Evolutionary conservation across 2,888 invertebrate genomes (phyloP).

Genomic region (Eueremaeus valkanovi): DNA sequence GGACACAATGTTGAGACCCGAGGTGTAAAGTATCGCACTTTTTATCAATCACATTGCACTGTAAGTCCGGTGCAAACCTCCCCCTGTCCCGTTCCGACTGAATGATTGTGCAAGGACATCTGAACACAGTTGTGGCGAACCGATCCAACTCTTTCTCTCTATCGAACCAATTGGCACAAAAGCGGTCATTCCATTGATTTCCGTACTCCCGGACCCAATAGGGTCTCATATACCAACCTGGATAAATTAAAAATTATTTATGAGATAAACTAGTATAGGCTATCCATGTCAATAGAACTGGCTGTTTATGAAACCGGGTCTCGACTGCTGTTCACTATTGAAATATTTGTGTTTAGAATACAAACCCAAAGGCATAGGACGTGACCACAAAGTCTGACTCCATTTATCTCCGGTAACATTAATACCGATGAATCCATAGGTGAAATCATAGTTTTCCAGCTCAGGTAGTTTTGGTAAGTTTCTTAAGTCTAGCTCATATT

Average conservation of each 20-base stretch:
- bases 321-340: no score
- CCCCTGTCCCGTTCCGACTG: slow-evolving; percentile 91
- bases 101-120: slow-evolving; percentile 83
- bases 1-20: slow-evolving; percentile 87
- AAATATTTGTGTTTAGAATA: neutral
- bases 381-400: no score
- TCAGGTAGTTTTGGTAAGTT: slow-evolving; percentile 64
- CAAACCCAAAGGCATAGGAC: slow-evolving; percentile 74
- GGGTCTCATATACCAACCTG: slow-evolving; percentile 83
- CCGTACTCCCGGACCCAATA: slow-evolving; percentile 83
- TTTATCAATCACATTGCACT: slow-evolving; percentile 67
- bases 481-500: slow-evolving; percentile 54
- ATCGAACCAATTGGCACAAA: slow-evolving; percentile 87
- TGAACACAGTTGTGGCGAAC: slow-evolving; percentile 56
- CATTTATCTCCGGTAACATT: slow-evolving; percentile 76
- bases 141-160: slow-evolving; percentile 75
- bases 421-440: slow-evolving; percentile 81
- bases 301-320: no score
- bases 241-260: no score
- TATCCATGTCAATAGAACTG: no score
- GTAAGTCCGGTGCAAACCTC: slow-evolving; percentile 79
- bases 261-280: no score
- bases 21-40: slow-evolving; percentile 83
- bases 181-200: slow-evolving; percentile 66
- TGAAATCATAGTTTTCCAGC: slow-evolving; percentile 67